A percentile compares a stretch with the other conserved stretches of the same genome.
These are phyloP conservation scores for Trachelipus rathkii DNA, from an alignment of 1,140 invertebrate species.

Conservation along the genomic window DNA sequence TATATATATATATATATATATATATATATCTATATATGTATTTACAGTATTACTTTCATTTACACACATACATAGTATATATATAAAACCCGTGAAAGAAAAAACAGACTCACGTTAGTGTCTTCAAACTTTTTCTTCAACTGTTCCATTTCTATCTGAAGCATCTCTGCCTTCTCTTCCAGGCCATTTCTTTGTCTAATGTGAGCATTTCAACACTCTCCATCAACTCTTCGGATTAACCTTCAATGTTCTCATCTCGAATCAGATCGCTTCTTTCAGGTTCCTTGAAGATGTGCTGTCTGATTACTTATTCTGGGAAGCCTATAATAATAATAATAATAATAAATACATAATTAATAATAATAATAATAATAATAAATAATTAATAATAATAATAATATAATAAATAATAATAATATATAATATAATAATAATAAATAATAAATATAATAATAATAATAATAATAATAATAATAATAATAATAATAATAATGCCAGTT, in stretches of 20 bases:
- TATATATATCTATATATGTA: too few relatives aligned
- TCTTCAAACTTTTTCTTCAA: constrained; percentile 88
- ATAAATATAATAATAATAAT: not conserved
- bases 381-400: not conserved
- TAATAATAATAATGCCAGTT: too few relatives aligned
- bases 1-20: too few relatives aligned
- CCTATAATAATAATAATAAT: constrained; percentile 54
- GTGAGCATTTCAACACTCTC: constrained; percentile 96
- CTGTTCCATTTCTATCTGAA: constrained; percentile 84
- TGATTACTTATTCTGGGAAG: constrained; percentile 73
- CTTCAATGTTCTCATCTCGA: constrained; percentile 76
- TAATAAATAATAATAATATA: too few relatives aligned
- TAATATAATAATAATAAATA: not conserved
- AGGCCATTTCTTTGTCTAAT: constrained; percentile 97
- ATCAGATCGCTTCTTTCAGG: constrained; percentile 78
- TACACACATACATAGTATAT: too few relatives aligned
- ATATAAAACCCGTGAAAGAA: too few relatives aligned
- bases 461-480: too few relatives aligned
- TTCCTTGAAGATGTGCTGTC: constrained; percentile 71
- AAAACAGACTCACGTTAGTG: constrained; percentile 56
- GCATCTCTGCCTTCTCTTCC: constrained; percentile 91
- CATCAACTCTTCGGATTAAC: constrained; percentile 84
- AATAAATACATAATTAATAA: too few relatives aligned
- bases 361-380: not conserved
- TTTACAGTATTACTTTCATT: too few relatives aligned